Base-by-base conservation (phyloP, 2,888 invertebrate species). In the Thera britannica region DNA sequence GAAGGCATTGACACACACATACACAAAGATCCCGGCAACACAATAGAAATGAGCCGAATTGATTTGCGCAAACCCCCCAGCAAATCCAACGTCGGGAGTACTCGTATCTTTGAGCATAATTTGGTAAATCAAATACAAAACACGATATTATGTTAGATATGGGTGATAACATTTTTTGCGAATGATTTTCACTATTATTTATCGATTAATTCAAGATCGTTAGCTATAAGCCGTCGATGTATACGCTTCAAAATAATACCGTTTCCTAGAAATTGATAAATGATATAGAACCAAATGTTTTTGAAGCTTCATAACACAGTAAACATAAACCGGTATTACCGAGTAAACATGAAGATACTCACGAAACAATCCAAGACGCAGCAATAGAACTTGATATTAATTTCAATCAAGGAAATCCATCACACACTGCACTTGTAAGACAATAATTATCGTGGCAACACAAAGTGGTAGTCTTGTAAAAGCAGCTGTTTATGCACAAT, bases 371-470 rank as follows among this genome's bases (percentile, higher is more conserved):
- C 68, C 77, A 75, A 77, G 80, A 83, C 72, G 81, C 79, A 81
- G 79, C 77, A 79, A 81, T 80, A 82, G 70, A 85, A 85, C 84
- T 77, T 80, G 82, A 83, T 80, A 82, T 79, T 68, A 79, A 71
- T 84, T 81, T 87, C 83, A 87, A 84, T 83, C 78, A 82, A 85
- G 82, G 84, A 84, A 86, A 91, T 91, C 89, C 90, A 92, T 90
- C 81, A 79, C 78, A 83, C 89, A 88, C 85, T 83, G 68, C 89
- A 90, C 90, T 85, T 79, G 80, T 78, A 84, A 84, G 72, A 77
- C 55, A 85, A 80, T 80, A 85, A 80, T 80, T 79, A 72, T 78
- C 82, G 83, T 74, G 79, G 81, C 83, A 76, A 70, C 60, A 77
- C 63, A 51, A 52, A 9, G 34, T 52, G 9, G 34, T 34, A 64